Evolutionary conservation across 2,797 vertebrate species (phyloP).

Genomic region (Coregonus sp.): DNA sequence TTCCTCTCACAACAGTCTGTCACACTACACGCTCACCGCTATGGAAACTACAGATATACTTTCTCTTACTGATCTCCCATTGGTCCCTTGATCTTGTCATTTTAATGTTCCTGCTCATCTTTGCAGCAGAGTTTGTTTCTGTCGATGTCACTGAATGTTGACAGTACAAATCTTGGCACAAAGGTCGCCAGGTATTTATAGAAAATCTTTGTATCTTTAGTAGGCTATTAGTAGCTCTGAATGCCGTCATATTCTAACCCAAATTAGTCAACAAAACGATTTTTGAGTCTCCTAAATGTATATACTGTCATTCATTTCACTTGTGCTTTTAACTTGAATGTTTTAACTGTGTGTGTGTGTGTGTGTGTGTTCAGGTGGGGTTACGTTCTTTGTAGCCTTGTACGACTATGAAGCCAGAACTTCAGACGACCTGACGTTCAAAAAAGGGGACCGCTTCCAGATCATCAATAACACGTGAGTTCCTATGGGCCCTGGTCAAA

Average conservation of each 20-base stretch:
- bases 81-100: too few relatives aligned
- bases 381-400: conserved; percentile 96
- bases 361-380: conserved; percentile 77
- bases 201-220: neutral
- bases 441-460: conserved; percentile 95
- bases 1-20: conserved; percentile 7
- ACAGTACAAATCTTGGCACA: neutral
- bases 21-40: conserved; percentile 4
- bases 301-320: neutral
- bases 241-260: neutral
- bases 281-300: neutral
- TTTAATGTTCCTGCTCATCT: too few relatives aligned
- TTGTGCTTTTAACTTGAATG: neutral
- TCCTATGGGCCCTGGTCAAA: neutral
- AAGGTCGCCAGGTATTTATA: conserved; percentile 2
- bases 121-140: neutral
- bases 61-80: neutral
- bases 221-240: neutral
- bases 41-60: too few relatives aligned
- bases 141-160: neutral
- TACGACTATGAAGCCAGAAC: conserved; percentile 98
- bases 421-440: conserved; percentile 93
- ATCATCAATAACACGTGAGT: conserved; percentile 98
- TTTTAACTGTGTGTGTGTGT: neutral
- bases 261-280: neutral